Evolutionary conservation across 2,888 invertebrate genomes (phyloP).

Genomic region (Melinaea menophilus): DNA sequence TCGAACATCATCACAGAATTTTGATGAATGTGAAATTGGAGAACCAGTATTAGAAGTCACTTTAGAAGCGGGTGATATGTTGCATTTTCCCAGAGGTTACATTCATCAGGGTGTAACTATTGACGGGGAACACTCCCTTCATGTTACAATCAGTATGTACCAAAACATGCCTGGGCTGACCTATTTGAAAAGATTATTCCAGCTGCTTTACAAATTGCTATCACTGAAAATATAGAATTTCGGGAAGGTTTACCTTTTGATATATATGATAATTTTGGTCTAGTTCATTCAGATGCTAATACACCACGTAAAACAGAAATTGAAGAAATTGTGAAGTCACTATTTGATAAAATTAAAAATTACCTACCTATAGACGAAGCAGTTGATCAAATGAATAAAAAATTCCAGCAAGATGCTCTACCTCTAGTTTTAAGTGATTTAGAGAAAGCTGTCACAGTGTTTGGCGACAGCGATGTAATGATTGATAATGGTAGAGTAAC

Average conservation of each 20-base stretch:
- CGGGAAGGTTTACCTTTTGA: conserved; percentile 88
- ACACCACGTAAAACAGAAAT: conserved; percentile 72
- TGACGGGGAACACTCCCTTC: conserved; percentile 90
- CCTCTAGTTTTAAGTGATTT: conserved; percentile 86
- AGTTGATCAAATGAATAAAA: conserved; percentile 91
- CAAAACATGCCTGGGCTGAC: conserved; percentile 94
- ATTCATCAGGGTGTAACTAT: conserved; percentile 92
- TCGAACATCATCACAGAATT: conserved; percentile 89
- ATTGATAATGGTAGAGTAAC: conserved; percentile 78
- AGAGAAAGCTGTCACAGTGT: conserved; percentile 84
- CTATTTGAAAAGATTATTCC: conserved; percentile 89
- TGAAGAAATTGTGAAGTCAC: conserved; percentile 64
- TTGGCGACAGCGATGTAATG: conserved; percentile 85
- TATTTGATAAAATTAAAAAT: conserved; percentile 79
- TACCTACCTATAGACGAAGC: conserved; percentile 85
- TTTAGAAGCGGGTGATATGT: conserved; percentile 90
- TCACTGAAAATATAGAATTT: conserved; percentile 82
- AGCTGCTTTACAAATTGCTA: conserved; percentile 84
- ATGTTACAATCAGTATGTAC: conserved; percentile 95
- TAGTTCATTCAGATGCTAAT: conserved; percentile 78
- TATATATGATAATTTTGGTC: conserved; percentile 86
- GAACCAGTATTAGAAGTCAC: conserved; percentile 87
- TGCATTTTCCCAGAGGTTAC: conserved; percentile 95
- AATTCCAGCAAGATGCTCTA: conserved; percentile 90
- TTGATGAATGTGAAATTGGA: conserved; percentile 84